Base-by-base conservation (phyloP, 2,888 invertebrate species). In the Cheilosia variabilis region DNA sequence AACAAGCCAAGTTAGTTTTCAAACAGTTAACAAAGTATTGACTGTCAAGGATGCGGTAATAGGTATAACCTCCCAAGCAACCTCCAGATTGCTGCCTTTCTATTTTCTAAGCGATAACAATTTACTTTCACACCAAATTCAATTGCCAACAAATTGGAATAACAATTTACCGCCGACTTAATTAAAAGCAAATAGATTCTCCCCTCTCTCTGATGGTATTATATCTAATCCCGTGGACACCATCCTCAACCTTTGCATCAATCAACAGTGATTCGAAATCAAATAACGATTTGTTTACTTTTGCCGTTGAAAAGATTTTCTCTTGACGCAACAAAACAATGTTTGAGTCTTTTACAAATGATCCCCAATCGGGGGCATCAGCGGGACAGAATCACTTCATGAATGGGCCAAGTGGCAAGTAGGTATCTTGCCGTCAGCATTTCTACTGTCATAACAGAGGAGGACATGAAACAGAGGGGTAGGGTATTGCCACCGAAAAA, bases 231-330 rank as follows among this genome's bases (percentile, higher is more conserved):
- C 71, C 76, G 53, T 37, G 69, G 45, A 45, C 2, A 45, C 47
- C 41, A 50, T 34, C 7, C 37, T 34, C 41, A 24, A 17, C 50
- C 50, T 13, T 37, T 37, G 31, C 53, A 62, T 41, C 77, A 72
- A 62, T 72, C 72, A 72, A 66, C 76, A 50, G 41, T 22, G 47
- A 60, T 41, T 83, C 53, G 19, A 66, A 77, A 68, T 78, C 62
- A 73, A 78, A 78, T 68, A 66, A 68, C 62, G 66, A 78, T 78
- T 72, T 82, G 72, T 82, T 82, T 83, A 72, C 66, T 72, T 72
- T 76, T 72, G n/a, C 31, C 60, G 43, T 41, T 73, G 47, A 45
- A 76, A 43, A 63, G 22, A 47, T 52, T 57, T 58, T 47, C 53
- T 15, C 58, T 24, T 50, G n/a, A 24, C 37, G 27, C 17, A 34